These are phyloP conservation scores for Synaphobranchus kaupii DNA, from an alignment of 2,797 vertebrate genomes.

Conservation along the genomic window DNA sequence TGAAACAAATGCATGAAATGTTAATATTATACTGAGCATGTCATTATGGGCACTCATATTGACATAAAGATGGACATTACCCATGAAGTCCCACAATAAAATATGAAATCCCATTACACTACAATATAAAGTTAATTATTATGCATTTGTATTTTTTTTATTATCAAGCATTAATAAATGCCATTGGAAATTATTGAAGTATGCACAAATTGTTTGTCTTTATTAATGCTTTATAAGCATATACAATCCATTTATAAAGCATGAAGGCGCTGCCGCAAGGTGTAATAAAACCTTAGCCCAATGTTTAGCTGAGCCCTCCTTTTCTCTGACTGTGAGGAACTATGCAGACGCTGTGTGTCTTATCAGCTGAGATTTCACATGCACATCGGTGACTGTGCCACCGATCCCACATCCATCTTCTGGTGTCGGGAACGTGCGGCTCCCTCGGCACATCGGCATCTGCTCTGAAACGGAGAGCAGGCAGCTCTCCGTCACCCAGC, in stretches of 20 bases:
- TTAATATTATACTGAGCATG: not conserved
- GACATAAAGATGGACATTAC: not conserved
- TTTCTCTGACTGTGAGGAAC: not conserved
- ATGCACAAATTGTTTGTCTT: not conserved
- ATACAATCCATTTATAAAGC: not conserved
- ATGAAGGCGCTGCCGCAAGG: not conserved
- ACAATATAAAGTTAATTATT: not conserved
- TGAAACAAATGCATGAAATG: not conserved
- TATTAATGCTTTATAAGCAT: not conserved
- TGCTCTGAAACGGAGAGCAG: constrained; percentile 53
- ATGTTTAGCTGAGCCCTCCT: not conserved
- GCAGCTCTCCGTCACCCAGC: constrained; percentile 51
- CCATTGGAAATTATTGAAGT: not conserved
- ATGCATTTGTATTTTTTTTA: not conserved
- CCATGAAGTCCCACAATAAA: not conserved
- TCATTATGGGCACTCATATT: not conserved
- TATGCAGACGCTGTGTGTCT: not conserved
- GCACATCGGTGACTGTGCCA: not conserved
- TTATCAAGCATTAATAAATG: not conserved
- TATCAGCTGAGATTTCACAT: not conserved
- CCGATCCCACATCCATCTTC: constrained; percentile 19
- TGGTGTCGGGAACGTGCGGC: constrained; percentile 25
- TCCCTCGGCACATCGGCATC: constrained; percentile 65
- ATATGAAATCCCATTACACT: not conserved
- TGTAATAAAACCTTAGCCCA: not conserved